A percentile compares a stretch with the other conserved stretches of the same genome.
Evolutionary conservation across 2,888 invertebrate species (phyloP).

Genomic region (Acrobasis repandana): DNA sequence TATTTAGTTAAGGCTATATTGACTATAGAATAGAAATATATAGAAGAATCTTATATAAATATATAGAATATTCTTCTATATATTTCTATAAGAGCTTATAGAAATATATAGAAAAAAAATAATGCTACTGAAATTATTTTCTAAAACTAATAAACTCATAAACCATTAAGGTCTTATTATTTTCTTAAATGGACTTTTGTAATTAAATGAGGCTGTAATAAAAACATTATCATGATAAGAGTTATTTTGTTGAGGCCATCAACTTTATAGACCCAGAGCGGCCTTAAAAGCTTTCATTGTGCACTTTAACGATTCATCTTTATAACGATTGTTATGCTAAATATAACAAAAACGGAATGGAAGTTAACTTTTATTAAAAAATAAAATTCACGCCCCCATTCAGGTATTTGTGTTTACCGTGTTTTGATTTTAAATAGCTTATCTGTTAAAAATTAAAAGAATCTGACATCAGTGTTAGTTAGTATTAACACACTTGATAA

Average conservation of each 20-base stretch:
- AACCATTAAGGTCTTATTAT: slow-evolving; percentile 33
- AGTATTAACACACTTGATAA: too few species aligned
- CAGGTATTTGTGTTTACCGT: too few species aligned
- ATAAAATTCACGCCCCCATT: not conserved
- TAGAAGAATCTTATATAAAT: too few species aligned
- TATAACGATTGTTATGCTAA: slow-evolving; percentile 26
- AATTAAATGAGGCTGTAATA: slow-evolving; percentile 36
- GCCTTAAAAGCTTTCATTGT: slow-evolving; percentile 38
- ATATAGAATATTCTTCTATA: too few species aligned
- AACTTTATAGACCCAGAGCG: slow-evolving; percentile 39
- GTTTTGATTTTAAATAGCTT: too few species aligned
- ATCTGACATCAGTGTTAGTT: too few species aligned
- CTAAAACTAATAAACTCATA: slow-evolving; percentile 26
- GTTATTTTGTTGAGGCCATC: slow-evolving; percentile 39
- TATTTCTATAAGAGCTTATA: too few species aligned
- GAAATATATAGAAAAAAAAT: too few species aligned
- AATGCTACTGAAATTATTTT: not conserved
- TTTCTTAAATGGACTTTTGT: slow-evolving; percentile 32
- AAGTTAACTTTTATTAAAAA: not conserved
- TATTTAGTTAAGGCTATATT: too few species aligned
- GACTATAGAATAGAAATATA: too few species aligned
- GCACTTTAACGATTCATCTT: slow-evolving; percentile 42
- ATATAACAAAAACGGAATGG: slow-evolving; percentile 5
- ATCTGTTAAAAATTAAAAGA: too few species aligned
- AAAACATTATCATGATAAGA: slow-evolving; percentile 41